Conservation (phyloP, 2,888 invertebrate genomes). For the Bugulina stolonifera region DNA sequence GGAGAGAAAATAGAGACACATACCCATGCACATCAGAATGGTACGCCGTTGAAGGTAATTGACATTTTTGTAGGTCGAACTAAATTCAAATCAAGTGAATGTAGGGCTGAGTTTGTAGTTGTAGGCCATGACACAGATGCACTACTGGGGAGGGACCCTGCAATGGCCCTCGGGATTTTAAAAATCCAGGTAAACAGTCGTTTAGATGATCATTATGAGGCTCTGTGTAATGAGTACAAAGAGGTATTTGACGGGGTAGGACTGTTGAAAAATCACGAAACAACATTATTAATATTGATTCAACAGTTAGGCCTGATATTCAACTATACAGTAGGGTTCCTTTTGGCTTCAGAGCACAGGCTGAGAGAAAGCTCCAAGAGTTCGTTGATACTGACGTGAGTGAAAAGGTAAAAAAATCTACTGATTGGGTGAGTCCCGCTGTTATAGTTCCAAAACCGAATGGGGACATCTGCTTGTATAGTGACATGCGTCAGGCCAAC, state of each 20-base stretch:
- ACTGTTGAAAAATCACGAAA: neutral
- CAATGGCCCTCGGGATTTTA: neutral
- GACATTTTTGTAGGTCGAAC: neutral
- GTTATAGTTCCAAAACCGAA: neutral
- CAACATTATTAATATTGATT: slow-evolving; percentile 11
- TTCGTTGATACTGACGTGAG: neutral
- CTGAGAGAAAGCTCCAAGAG: neutral
- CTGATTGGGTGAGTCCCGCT: neutral
- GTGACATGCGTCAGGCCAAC: slow-evolving; percentile 16
- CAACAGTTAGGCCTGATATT: neutral
- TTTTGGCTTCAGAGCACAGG: neutral
- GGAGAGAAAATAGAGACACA: neutral
- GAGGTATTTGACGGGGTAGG: neutral
- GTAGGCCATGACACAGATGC: neutral
- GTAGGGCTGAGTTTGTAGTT: neutral
- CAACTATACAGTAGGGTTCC: neutral
- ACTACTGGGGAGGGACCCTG: neutral
- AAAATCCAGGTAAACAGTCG: neutral
- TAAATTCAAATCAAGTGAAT: neutral
- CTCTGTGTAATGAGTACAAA: neutral
- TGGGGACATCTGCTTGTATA: neutral
- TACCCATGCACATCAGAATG: neutral
- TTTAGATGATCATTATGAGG: neutral
- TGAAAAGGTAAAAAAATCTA: neutral
- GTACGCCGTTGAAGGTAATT: neutral